Percentiles rank a stretch among this genome's conserved stretches.
These are phyloP conservation scores for Urocolius indicus DNA, from an alignment of 2,113 vertebrate species.

Conservation along the genomic window DNA sequence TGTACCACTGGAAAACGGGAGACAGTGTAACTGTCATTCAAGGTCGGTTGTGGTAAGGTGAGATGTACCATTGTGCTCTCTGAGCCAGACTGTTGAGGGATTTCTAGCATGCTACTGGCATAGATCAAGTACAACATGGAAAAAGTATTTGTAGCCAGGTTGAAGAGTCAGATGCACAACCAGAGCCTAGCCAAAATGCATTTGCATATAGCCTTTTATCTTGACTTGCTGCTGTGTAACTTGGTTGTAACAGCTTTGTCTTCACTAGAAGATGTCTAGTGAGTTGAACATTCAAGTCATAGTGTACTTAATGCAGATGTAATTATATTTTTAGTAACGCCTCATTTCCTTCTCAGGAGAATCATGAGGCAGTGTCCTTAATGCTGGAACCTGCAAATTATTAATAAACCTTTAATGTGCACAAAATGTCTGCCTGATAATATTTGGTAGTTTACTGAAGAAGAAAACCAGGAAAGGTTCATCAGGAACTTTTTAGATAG, in stretches of 20 bases:
- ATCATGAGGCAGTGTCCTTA: not conserved
- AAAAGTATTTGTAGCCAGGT: not conserved
- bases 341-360: not conserved
- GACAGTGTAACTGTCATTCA: not conserved
- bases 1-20: not conserved
- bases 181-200: not conserved
- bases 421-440: slow-evolving; percentile 16
- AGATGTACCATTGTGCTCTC: not conserved
- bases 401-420: not conserved
- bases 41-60: not conserved
- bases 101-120: not conserved
- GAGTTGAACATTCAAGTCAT: not conserved
- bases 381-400: not conserved
- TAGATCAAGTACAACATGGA: not conserved
- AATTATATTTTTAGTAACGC: not conserved
- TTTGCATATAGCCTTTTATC: not conserved
- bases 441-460: slow-evolving; percentile 27
- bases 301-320: not conserved
- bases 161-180: not conserved
- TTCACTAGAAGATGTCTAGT: not conserved
- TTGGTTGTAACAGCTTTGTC: not conserved
- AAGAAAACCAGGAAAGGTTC: slow-evolving; percentile 25
- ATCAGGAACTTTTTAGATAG: slow-evolving; percentile 53
- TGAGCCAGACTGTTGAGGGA: not conserved
- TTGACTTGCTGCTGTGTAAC: not conserved